phyloP scores from a whole-genome alignment of 2,113 vertebrate species.

The Chlamydotis undulata region DNA sequence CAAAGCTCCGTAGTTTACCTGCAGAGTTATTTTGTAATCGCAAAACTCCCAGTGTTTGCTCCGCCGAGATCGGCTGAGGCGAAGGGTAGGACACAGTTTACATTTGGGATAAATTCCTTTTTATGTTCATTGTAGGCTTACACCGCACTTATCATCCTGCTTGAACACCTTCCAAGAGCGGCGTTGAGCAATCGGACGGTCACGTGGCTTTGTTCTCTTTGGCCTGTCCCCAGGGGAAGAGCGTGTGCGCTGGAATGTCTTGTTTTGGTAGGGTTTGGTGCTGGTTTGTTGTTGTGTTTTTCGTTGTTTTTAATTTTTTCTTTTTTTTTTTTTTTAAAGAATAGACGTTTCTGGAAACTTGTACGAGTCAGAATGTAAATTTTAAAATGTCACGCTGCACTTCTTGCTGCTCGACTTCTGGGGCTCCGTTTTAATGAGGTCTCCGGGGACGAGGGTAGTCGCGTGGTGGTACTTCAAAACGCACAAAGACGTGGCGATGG shows the following conservation, averaged over 20 bases:
- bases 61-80: not conserved
- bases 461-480: not conserved
- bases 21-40: not conserved
- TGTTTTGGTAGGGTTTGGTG: conserved; percentile 40
- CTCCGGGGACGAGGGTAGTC: not conserved
- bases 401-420: not conserved
- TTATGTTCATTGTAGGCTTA: not conserved
- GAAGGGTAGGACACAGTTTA: not conserved
- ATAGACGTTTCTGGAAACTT: conserved; percentile 32
- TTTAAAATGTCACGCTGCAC: not conserved
- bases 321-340: not conserved
- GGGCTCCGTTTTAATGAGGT: conserved; percentile 29
- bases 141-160: not conserved
- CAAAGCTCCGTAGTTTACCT: conserved; percentile 29
- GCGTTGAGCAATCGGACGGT: not conserved
- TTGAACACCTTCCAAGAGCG: conserved; percentile 52
- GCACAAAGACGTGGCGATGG: not conserved
- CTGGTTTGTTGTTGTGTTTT: not conserved
- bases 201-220: conserved; percentile 46
- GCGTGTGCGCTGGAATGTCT: conserved; percentile 21
- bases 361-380: not conserved
- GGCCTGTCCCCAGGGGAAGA: conserved; percentile 46
- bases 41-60: not conserved
- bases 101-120: conserved; percentile 21
- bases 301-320: not conserved